Evolutionary conservation across 2,113 vertebrate species (phyloP).

Genomic region (Esox niger): DNA sequence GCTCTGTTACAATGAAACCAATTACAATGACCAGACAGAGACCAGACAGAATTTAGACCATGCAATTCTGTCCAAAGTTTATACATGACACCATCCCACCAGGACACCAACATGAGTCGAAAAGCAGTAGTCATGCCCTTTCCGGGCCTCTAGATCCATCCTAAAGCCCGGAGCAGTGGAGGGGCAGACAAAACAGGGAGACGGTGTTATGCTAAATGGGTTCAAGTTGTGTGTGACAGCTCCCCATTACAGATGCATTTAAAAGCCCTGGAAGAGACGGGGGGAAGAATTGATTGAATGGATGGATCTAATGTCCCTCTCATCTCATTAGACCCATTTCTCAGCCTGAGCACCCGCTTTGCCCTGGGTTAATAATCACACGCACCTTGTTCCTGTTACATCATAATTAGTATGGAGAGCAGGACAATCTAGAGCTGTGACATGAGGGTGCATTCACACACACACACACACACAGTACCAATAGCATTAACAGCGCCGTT

Average conservation of each 20-base stretch:
- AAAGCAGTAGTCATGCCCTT: constrained; percentile 34
- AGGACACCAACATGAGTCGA: constrained; percentile 38
- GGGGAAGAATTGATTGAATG: constrained; percentile 79
- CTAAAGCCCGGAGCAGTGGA: constrained; percentile 38
- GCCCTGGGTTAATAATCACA: constrained; percentile 89
- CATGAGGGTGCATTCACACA: constrained; percentile 61
- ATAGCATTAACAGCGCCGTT: no score
- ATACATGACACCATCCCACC: no score
- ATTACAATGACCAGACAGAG: no score
- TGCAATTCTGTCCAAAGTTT: no score
- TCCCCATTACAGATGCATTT: constrained; percentile 78
- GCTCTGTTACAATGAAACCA: no score
- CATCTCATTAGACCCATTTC: constrained; percentile 85
- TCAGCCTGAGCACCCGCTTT: constrained; percentile 56
- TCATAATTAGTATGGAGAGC: constrained; percentile 83
- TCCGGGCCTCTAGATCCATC: constrained; percentile 39
- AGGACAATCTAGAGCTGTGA: constrained; percentile 72
- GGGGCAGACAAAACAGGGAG: constrained; percentile 65
- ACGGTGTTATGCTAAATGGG: constrained; percentile 77
- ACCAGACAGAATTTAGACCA: no score
- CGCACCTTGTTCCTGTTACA: constrained; percentile 85
- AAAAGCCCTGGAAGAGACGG: constrained; percentile 59
- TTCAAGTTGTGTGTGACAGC: constrained; percentile 81
- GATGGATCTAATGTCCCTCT: constrained; percentile 79
- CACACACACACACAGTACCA: constrained; percentile 13